Base-by-base conservation (phyloP, 2,113 vertebrate species). In the Rafetus swinhoei region DNA sequence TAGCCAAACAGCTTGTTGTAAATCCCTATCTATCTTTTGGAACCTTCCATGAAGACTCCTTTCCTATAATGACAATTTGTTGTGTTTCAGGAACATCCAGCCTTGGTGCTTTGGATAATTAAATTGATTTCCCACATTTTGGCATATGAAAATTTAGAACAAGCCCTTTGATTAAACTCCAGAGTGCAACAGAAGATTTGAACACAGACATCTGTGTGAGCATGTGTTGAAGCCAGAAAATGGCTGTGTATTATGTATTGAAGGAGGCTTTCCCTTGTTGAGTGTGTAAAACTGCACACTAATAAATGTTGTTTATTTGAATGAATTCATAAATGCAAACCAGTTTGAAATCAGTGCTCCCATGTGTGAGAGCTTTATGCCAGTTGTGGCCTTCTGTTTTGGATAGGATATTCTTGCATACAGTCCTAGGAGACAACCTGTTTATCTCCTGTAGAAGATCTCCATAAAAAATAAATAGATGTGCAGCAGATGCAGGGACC, bases 31-130 rank as follows among this genome's bases (percentile, higher is more conserved):
- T 53, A 3, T 22, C 45, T 86, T 84, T 88, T 0, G 1, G 19
- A 35, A 86, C 25, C 69, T 90, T 74, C 65, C 45, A 81, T 52
- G 54, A 92, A 87, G 8, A 3, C 15, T 88, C n/a, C 45, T 65
- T 72, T 19, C 5, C 54, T 85, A 79, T 15, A 57, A 25, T 7
- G 5, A 15, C 19, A 83, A 81, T 74, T 59, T 74, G 35, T 74
- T 39, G 15, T 10, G 3, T 3, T 10, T 62, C 57, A 57, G 32
- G n/a, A 85, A 55, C 9, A 62, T 59, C 21, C 18, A 88, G 4
- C 5, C 15, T 84, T 76, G 77, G 27, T n/a, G 52, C 15, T 94
- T 90, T 81, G 60, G 5, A 1, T 45, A 10, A 74, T 82, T 96
- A 83, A 89, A 88, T 56, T 81, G n/a, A 81, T 21, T 89, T 2